phyloP scores from a whole-genome alignment of 2,888 invertebrate genomes.

The Sphecodes monilicornis region DNA sequence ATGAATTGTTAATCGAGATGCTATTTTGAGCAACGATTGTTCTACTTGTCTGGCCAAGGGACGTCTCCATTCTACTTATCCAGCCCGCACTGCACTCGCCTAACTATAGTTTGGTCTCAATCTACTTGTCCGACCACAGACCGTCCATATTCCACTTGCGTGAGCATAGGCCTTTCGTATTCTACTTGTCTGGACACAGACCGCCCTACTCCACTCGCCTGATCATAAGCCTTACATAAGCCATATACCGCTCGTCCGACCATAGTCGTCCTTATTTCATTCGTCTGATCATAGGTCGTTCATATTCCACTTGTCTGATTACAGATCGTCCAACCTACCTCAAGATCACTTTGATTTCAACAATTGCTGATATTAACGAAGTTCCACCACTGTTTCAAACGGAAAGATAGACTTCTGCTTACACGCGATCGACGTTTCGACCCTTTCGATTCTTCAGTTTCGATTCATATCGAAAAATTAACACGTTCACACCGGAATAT shows the following conservation, averaged over 20 bases:
- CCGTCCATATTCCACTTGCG: background rate
- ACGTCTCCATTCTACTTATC: background rate
- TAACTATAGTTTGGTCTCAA: background rate
- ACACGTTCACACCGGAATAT: no score
- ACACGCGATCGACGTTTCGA: no score
- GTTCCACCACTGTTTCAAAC: background rate
- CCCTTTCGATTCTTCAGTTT: no score
- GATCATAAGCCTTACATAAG: background rate
- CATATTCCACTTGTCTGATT: background rate
- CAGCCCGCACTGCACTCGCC: background rate
- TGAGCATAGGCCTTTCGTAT: slow-evolving; percentile 4
- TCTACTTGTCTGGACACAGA: background rate
- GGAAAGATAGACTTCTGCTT: no score
- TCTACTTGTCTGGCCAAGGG: background rate
- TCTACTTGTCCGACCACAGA: background rate
- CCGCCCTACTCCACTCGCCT: background rate
- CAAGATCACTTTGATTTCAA: background rate
- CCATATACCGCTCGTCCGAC: background rate
- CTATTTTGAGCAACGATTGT: background rate
- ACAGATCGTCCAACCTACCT: background rate
- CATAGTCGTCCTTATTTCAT: background rate
- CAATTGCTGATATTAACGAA: background rate
- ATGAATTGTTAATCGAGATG: background rate
- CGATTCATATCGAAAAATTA: no score
- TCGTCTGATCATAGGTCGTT: background rate